A percentile compares a stretch with the other conserved stretches of the same genome.
phyloP scores from a whole-genome alignment of 2,888 invertebrate genomes.

The Drosophila atroscutellata region DNA sequence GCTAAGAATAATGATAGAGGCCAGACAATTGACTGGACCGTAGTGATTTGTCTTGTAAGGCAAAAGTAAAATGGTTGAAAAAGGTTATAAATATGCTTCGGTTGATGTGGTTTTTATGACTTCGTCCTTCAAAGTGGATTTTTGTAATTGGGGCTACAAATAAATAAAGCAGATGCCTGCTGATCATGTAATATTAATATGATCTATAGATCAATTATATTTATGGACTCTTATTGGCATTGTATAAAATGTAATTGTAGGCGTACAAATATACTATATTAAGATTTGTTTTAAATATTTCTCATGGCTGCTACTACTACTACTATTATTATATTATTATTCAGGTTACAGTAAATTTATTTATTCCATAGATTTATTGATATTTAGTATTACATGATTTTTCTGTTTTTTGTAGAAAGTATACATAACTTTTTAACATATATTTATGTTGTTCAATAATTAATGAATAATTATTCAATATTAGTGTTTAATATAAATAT shows the following conservation, averaged over 20 bases:
- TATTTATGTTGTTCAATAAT: not conserved
- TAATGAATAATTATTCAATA: not conserved
- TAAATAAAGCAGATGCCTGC: not conserved
- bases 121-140: not conserved
- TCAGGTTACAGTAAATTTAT: not conserved
- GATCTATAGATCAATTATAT: not conserved
- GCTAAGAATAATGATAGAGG: conserved; percentile 36
- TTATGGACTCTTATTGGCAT: not conserved
- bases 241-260: not conserved
- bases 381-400: not conserved
- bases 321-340: not conserved
- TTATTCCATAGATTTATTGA: not conserved
- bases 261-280: not conserved
- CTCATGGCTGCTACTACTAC: not conserved
- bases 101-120: conserved; percentile 29
- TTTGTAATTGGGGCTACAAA: not conserved
- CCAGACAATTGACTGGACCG: conserved; percentile 42
- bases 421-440: not conserved
- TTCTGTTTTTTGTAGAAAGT: not conserved
- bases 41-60: conserved; percentile 45
- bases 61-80: conserved; percentile 19
- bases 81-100: conserved; percentile 17
- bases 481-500: not conserved
- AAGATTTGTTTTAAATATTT: not conserved
- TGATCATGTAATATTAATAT: not conserved